Base-by-base conservation (phyloP, 2,888 invertebrate species). In the Drosophila atroscutellata region DNA sequence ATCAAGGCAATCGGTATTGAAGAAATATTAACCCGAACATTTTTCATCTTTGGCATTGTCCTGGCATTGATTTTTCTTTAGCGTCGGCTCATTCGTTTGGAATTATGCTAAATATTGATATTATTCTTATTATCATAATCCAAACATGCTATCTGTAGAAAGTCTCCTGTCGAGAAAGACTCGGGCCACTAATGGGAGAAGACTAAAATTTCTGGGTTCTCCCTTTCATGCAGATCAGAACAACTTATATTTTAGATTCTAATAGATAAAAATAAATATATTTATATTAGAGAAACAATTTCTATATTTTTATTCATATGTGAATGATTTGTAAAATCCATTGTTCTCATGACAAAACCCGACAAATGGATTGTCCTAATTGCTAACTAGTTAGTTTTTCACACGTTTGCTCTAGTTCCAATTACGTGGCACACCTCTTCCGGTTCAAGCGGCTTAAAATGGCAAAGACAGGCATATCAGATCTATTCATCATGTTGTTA, bases 371-470 rank as follows among this genome's bases (percentile, higher is more conserved):
- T 64, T 65, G 18, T 15, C 42, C 52, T 86, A 78, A 90, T 81
- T 79, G 55, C 57, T 28, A 28, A 56, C 59, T 69, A 69, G 63
- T 72, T 72, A 37, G 57, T 59, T 84, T 86, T 89, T 86, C 90
- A 86, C 86, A 86, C 90, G 80, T 90, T 77, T 76, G 82, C 60
- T 72, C 87, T 47, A 89, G 75, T 71, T 89, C 28, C 54, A 84
- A 84, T 79, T 81, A 62, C 18, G 34, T 28, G 32, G 20, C 57
- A 72, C 85, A 55, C 90, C 90, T 86, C 34, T 89, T 90, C 84
- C 90, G 72, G 81, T 26, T 60, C 63, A 52, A 45, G 2, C 20
- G 54, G 62, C 28, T 24, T 5, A 59, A 77, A 72, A 63, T 84
- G 47, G 72, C 79, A 76, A 75, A 63, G 45, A 67, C 34, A 62